These are phyloP conservation scores for Boulengeromyrus knoepffleri DNA, from an alignment of 2,113 vertebrate genomes.

Conservation along the genomic window DNA sequence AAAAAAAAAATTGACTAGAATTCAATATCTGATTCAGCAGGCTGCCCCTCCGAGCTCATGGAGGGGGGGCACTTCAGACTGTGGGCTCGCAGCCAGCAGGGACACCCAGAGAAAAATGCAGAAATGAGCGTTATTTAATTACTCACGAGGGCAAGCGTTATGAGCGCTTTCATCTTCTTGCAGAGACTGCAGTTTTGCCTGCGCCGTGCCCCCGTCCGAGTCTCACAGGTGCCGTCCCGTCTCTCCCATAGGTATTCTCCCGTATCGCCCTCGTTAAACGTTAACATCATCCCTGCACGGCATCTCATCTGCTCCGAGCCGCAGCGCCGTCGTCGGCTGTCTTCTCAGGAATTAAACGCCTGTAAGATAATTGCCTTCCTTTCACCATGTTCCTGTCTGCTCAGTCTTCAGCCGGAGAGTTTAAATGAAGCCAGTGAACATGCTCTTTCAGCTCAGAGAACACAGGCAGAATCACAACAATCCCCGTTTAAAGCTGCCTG, in stretches of 20 bases:
- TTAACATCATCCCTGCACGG: background rate
- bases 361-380: background rate
- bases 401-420: background rate
- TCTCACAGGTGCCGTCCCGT: background rate
- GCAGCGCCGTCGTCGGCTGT: background rate
- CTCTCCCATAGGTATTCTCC: background rate
- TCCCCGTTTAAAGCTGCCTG: background rate
- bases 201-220: background rate
- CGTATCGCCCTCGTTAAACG: background rate
- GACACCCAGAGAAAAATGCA: constrained; percentile 1
- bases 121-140: background rate
- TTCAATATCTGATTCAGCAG: background rate
- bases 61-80: background rate
- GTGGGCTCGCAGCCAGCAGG: background rate
- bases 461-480: background rate
- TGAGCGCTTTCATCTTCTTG: background rate
- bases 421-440: background rate
- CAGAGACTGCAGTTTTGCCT: background rate
- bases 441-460: background rate
- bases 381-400: background rate
- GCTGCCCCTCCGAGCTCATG: no score
- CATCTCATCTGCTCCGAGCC: background rate
- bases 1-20: background rate
- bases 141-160: background rate
- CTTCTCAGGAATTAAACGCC: background rate